phyloP scores from a whole-genome alignment of 2,888 invertebrate species.

The Portevinia maculata region DNA sequence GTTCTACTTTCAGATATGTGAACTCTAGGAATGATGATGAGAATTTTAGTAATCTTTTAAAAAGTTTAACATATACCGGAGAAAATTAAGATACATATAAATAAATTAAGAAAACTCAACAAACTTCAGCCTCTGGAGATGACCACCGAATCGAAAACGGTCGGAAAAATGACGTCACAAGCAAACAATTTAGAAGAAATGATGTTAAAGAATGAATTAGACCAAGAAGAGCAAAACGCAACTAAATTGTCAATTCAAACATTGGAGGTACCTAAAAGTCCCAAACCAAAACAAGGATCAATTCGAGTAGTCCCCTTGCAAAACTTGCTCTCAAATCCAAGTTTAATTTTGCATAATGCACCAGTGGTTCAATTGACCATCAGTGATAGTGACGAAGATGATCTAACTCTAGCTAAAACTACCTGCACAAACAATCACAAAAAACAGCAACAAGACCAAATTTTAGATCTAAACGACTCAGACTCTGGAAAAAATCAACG shows the following conservation, averaged over 20 bases:
- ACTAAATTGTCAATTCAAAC: background rate
- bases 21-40: no score
- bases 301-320: slow-evolving; percentile 62
- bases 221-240: background rate
- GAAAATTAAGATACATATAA: slow-evolving; percentile 50
- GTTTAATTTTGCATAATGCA: background rate
- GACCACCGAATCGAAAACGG: slow-evolving; percentile 13
- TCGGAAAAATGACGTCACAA: slow-evolving; percentile 13
- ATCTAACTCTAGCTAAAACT: background rate
- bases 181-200: slow-evolving; percentile 11
- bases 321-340: slow-evolving; percentile 49
- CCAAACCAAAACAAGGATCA: slow-evolving; percentile 4
- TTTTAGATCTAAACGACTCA: slow-evolving; percentile 58
- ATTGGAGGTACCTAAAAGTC: background rate
- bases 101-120: slow-evolving; percentile 22
- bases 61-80: no score
- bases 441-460: background rate
- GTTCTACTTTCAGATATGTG: no score
- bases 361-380: slow-evolving; percentile 37
- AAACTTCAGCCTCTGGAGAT: slow-evolving; percentile 22
- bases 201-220: background rate
- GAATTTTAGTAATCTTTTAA: no score
- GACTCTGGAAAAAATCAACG: background rate
- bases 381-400: slow-evolving; percentile 23
- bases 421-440: background rate